Evolutionary conservation across 2,113 vertebrate species (phyloP), one percentile per base, ranked within the genome.

Genomic region (Hydropotes inermis): DNA sequence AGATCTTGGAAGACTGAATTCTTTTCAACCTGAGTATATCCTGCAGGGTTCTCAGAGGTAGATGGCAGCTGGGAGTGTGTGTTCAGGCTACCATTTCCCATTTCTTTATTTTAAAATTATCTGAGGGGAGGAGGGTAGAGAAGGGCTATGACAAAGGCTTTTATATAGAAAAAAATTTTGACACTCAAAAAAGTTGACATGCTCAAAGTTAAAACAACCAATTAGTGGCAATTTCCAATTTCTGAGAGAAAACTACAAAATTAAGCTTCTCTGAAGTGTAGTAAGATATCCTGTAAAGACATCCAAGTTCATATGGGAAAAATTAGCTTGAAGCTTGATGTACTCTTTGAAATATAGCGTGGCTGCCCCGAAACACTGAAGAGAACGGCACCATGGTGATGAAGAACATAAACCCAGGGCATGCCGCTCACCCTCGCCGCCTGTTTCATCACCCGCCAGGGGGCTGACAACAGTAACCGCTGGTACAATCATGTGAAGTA

Each of bases 211-310:
- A 94, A 95, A 97, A 90, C 89, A 93, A 90, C 91, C 87, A 91
- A 82, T 97, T 97, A 97, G 81, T 67, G 97, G 88, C 57, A 95
- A 96, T 98, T 98, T 97, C 74, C 94, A 97, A 95, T 94, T 98
- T 98, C 97, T 97, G 90, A 96, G 85, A 96, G 78, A 97, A 97
- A 94, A 95, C 90, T 96, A 89, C 82, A 97, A 95, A 91, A 97
- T 97, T 85, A 96, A 97, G 96, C 43, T 92, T 96, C 97, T 98
- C 94, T 98, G 94, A 97, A 97, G 92, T 95, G 95, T 97, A 97
- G 78, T 92, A 97, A 97, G 95, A 84, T 79, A 96, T 50, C 91
- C 91, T 87, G 60, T 85, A 94, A 94, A 94, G 96, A 97, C 92
- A 96, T 95, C 87, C 86, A 91, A 85, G 94, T 97, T 98, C 97